Base-by-base conservation (phyloP, 2,888 invertebrate species). In the Caenorhabditis drosophilae region DNA sequence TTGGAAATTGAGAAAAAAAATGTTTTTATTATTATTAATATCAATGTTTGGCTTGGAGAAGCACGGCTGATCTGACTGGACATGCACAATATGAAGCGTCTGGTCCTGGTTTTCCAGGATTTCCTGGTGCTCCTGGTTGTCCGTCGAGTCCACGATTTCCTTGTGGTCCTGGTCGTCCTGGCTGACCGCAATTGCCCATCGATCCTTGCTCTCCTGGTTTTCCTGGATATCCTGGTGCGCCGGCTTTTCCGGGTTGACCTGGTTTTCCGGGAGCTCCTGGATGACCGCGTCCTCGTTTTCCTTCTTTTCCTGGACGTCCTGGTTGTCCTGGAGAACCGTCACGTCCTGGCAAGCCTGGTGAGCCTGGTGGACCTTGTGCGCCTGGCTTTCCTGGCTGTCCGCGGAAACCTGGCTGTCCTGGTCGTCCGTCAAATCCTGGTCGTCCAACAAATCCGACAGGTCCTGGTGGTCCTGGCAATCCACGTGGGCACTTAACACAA, bases 371-470 rank as follows among this genome's bases (percentile, higher is more conserved):
- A 55, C 72, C 74, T 34, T 60, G 64, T 20, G 46, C 52, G 44
- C 70, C 73, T 31, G 62, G 57, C 36, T 44, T 40, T 49, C 71
- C 71, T n/a, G 42, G 56, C 16, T 42, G 31, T 50, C 64, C 75
- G 25, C 57, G 46, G 31, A 40, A 26, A 53, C 70, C 70, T 45
- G 70, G 57, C 22, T 56, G 50, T 61, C 67, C 67, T 52, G 60
- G 59, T 49, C 42, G 61, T 49, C 77, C 78, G 36, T 75, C 75
- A 34, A 70, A 68, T 50, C 76, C 75, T 38, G 72, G 63, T 27
- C 71, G 70, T 42, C 74, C 76, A 22, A 57, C 67, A 25, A 58
- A 72, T 56, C 66, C 66, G n/a, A 46, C 44, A 38, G 35, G 26
- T 51, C 66, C 66, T 15, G 59, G 45, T 42, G 59, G 58, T 60